Evolutionary conservation across 2,797 vertebrate species (phyloP).

Genomic region (Pygocentrus nattereri): DNA sequence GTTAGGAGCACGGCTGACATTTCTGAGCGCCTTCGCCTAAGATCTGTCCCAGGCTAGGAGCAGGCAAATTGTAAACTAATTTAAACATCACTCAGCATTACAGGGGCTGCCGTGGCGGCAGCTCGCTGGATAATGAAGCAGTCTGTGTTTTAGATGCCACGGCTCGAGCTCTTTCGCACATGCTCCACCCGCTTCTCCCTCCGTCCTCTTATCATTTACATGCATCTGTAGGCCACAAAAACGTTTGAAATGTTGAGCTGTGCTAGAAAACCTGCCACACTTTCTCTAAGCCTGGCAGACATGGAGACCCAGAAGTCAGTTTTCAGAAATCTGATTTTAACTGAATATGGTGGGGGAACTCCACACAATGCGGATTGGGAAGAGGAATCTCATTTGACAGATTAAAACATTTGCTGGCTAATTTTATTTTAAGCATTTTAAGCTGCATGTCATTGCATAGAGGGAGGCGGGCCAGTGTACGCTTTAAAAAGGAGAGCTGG

Average conservation of each 20-base stretch:
- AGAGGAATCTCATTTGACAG: slow-evolving; percentile 67
- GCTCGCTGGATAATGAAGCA: slow-evolving; percentile 92
- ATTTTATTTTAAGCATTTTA: slow-evolving; percentile 68
- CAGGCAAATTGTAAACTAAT: slow-evolving; percentile 99
- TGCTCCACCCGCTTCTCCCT: slow-evolving; percentile 29
- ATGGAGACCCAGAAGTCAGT: slow-evolving; percentile 36
- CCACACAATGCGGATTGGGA: slow-evolving; percentile 70
- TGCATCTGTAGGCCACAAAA: slow-evolving; percentile 72
- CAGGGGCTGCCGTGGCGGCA: slow-evolving; percentile 92
- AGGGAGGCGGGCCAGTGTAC: slow-evolving; percentile 67
- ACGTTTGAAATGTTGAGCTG: slow-evolving; percentile 54
- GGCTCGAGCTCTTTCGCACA: slow-evolving; percentile 64
- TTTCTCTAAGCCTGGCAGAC: slow-evolving; percentile 45
- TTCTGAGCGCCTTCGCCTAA: slow-evolving; percentile 96
- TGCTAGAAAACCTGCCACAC: neutral
- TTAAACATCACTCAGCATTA: slow-evolving; percentile 99
- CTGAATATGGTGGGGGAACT: slow-evolving; percentile 52
- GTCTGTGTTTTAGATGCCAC: slow-evolving; percentile 71
- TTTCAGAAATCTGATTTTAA: slow-evolving; percentile 62
- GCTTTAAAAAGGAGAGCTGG: slow-evolving; percentile 70
- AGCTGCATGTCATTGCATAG: slow-evolving; percentile 56
- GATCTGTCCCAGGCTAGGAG: slow-evolving; percentile 93
- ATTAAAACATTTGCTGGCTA: slow-evolving; percentile 64
- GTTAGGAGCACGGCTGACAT: slow-evolving; percentile 90
- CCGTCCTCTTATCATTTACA: slow-evolving; percentile 66